Evolutionary conservation across 2,797 vertebrate species (phyloP).

Genomic region (Cacajao melanocephalus): DNA sequence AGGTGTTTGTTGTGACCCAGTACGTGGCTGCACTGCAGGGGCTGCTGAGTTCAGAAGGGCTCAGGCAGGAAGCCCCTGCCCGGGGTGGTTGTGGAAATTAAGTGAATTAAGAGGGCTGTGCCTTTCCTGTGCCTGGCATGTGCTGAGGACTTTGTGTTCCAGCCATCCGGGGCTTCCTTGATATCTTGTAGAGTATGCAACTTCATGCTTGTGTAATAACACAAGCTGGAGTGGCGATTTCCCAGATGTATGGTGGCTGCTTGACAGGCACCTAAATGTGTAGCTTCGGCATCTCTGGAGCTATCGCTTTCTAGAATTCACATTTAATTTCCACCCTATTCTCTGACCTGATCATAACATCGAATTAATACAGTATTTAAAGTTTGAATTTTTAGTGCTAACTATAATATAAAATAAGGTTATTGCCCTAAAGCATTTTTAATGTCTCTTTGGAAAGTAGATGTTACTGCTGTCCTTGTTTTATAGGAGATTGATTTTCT

Average conservation of each 20-base stretch:
- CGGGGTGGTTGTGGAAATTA: neutral
- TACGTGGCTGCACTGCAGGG: fast-evolving
- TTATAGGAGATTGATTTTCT: neutral
- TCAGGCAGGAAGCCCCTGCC: neutral
- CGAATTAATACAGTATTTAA: neutral
- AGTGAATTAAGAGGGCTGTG: neutral
- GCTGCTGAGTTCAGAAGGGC: neutral
- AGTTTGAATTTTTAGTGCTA: neutral
- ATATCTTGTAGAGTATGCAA: too few species aligned
- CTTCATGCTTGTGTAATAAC: neutral
- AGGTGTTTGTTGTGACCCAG: neutral
- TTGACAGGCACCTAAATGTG: neutral
- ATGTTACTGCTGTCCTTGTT: neutral
- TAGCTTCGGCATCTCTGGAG: neutral
- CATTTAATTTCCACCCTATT: neutral
- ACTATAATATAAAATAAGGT: neutral
- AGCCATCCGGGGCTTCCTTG: neutral
- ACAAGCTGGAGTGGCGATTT: neutral
- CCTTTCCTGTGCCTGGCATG: neutral
- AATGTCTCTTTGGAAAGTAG: neutral
- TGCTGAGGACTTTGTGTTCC: neutral
- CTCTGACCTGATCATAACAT: neutral
- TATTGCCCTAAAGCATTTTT: neutral
- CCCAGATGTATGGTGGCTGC: neutral
- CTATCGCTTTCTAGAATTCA: neutral